A percentile compares a stretch with the other conserved stretches of the same genome.
These are phyloP conservation scores for Limanda limanda DNA, from an alignment of 2,113 vertebrate species.

Conservation along the genomic window DNA sequence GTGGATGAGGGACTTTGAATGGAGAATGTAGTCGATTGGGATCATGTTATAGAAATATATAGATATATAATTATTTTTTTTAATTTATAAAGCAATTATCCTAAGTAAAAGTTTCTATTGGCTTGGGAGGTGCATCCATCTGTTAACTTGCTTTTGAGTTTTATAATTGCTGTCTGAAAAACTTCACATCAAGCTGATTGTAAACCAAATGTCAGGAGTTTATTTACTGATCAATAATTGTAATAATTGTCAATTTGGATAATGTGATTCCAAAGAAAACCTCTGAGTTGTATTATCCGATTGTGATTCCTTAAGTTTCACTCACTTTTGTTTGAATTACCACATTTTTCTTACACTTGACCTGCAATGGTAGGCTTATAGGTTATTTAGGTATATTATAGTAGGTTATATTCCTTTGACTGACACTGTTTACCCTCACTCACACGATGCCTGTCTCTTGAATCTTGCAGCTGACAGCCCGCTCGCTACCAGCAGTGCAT, in stretches of 20 bases:
- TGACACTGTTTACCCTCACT: slow-evolving; percentile 52
- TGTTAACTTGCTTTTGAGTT: background rate
- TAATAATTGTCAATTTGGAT: background rate
- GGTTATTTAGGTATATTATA: no score
- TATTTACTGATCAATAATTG: background rate
- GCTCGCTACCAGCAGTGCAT: slow-evolving; percentile 91
- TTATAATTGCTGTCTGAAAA: background rate
- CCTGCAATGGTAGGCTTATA: background rate
- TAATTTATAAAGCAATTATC: background rate
- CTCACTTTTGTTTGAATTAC: background rate
- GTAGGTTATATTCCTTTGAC: slow-evolving; percentile 39
- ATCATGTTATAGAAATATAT: background rate
- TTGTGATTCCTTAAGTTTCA: background rate
- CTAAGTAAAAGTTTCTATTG: background rate
- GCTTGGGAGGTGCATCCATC: background rate
- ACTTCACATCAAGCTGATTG: background rate
- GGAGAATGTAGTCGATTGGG: background rate
- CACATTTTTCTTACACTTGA: slow-evolving; percentile 12
- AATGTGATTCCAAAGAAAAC: background rate
- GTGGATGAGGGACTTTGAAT: background rate
- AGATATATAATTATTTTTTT: no score
- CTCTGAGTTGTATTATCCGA: background rate
- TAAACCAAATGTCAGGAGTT: background rate
- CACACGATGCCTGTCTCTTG: slow-evolving; percentile 52
- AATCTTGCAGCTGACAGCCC: slow-evolving; percentile 92